Evolutionary conservation across 2,113 vertebrate genomes (phyloP).

Genomic region (Misgurnus mizolepis): DNA sequence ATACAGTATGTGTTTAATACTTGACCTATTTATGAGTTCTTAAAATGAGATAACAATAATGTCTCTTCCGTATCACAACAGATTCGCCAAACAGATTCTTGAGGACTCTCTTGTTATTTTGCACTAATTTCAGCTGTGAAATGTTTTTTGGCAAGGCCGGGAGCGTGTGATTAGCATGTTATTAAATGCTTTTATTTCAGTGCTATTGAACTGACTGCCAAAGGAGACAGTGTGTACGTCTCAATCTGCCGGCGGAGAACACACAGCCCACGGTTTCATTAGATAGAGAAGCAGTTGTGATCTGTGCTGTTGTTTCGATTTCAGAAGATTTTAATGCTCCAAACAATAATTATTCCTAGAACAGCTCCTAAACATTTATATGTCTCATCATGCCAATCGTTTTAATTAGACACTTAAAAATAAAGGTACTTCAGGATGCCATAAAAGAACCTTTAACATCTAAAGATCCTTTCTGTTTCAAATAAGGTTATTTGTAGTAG

Average conservation of each 20-base stretch:
- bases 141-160: constrained; percentile 49
- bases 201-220: constrained; percentile 54
- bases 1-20: background rate
- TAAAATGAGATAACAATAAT: constrained; percentile 43
- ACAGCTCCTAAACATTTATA: background rate
- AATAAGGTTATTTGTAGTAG: no score
- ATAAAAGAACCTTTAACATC: no score
- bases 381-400: background rate
- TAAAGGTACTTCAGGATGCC: no score
- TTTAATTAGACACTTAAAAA: no score
- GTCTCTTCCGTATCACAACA: constrained; percentile 43
- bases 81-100: constrained; percentile 49
- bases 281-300: constrained; percentile 27
- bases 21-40: constrained; percentile 31
- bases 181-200: constrained; percentile 58
- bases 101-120: constrained; percentile 29
- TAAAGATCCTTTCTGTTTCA: no score
- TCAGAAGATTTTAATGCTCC: constrained; percentile 32
- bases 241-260: constrained; percentile 44
- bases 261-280: constrained; percentile 49
- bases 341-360: constrained; percentile 26
- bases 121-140: constrained; percentile 52
- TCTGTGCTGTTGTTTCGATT: constrained; percentile 46
- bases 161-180: constrained; percentile 56
- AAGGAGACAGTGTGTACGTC: constrained; percentile 47